Conservation (phyloP, 1,140 invertebrate species). For the Drosophila quadrilineata region DNA sequence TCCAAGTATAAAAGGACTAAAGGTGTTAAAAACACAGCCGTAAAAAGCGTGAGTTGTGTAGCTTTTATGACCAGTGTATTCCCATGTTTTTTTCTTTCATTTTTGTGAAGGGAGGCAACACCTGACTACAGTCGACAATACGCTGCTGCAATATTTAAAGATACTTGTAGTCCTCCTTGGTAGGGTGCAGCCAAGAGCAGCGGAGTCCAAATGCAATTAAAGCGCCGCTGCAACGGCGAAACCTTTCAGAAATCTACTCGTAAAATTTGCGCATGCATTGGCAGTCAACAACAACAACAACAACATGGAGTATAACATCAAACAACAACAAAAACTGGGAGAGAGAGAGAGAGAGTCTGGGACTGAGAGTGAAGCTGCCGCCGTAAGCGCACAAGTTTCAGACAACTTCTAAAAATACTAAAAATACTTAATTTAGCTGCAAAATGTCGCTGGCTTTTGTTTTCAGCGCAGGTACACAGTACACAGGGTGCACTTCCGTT, state of each 20-base stretch:
- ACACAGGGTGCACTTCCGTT: neutral
- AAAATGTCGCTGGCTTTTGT: constrained; percentile 75
- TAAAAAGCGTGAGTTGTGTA: constrained; percentile 33
- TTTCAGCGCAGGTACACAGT: constrained; percentile 49
- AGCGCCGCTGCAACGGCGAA: constrained; percentile 50
- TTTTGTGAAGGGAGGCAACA: constrained; percentile 12
- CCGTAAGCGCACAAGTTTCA: constrained; percentile 37
- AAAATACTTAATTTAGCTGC: constrained; percentile 77
- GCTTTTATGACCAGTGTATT: constrained; percentile 37
- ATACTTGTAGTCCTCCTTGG: too few species aligned
- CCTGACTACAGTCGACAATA: constrained; percentile 56
- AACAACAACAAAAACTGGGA: neutral
- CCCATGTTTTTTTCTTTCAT: constrained; percentile 9
- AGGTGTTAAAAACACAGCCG: neutral
- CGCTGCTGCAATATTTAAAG: constrained; percentile 75
- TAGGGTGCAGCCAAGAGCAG: constrained; percentile 19
- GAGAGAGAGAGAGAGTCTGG: neutral
- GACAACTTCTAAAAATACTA: constrained; percentile 72
- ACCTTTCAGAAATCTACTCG: constrained; percentile 74
- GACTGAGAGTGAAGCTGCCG: neutral
- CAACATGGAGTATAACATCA: neutral
- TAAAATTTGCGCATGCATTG: constrained; percentile 71
- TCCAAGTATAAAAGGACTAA: neutral
- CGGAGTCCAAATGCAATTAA: constrained; percentile 65
- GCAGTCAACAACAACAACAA: constrained; percentile 29